Base-by-base conservation (phyloP, 2,888 invertebrate species). In the Harpalus rubripes region DNA sequence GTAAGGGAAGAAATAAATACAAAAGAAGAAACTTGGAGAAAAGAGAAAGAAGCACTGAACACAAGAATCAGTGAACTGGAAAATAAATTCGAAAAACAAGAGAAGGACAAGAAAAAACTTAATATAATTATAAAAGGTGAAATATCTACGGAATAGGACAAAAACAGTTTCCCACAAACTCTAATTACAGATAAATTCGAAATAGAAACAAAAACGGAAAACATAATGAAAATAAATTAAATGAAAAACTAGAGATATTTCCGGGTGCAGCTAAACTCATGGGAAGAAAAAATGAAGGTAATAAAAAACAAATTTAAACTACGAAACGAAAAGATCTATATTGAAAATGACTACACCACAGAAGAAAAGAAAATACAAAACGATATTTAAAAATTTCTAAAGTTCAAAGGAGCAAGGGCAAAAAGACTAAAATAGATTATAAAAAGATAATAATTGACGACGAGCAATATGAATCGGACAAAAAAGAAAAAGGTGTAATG, bases 11-110 rank as follows among this genome's bases (percentile, higher is more conserved):
- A 58, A 58, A 8, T 58, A 58, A 58, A 16, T 1, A 6, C 58
- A 58, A 58, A 58, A 16, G 58, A 58, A 58, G n/a, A n/a, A 58
- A 58, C n/a, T 58, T 58, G 58, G 58, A n/a, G 6, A n/a, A n/a
- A 58, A 16, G 58, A 58, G n/a, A 58, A 58, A 58, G 58, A 58
- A n/a, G 1, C 15, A 0, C 5, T 58, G 1, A n/a, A 58, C 15
- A 58, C 58, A 58, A n/a, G 7, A 5, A 12, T 22, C 22, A 1
- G 22, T 22, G 22, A 58, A 58, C 10, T 58, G n/a, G 15, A 58
- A 58, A n/a, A 58, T 4, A 58, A 58, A 16, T 12, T 1, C 6
- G 58, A 58, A 58, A 58, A 58, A 58, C 58, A 58, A n/a, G 58
- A 58, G 16, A 58, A 58, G 6, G 15, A 58, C 2, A n/a, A n/a